Conservation (phyloP, 35 echinoderm and acorn worm species). For the Anneissia japonica region DNA sequence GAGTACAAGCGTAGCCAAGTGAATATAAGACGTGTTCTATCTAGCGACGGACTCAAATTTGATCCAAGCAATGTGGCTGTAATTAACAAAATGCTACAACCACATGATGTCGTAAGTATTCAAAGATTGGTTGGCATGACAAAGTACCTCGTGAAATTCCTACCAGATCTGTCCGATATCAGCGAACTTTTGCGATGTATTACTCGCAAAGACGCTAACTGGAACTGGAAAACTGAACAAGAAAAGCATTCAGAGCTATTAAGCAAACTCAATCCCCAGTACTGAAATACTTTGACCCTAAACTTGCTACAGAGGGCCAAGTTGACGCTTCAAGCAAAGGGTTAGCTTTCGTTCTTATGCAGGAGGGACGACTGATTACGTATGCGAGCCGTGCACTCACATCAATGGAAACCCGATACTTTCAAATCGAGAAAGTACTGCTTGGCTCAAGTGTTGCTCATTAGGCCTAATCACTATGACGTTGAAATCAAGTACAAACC, state of each 20-base stretch:
- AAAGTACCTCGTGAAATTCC: slow-evolving; percentile 25
- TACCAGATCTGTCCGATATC: slow-evolving; percentile 2
- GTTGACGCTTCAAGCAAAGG: slow-evolving; percentile 29
- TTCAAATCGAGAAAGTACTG: slow-evolving; percentile 27
- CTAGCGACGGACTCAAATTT: slow-evolving; percentile 9
- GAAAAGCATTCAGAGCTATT: slow-evolving; percentile 1
- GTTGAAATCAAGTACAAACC: slow-evolving; percentile 27
- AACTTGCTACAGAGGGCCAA: neutral
- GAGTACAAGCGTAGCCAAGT: slow-evolving; percentile 27
- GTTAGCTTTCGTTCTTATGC: slow-evolving; percentile 18
- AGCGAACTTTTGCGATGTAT: slow-evolving; percentile 25
- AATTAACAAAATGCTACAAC: neutral
- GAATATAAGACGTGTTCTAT: slow-evolving; percentile 17
- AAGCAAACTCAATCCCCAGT: slow-evolving; percentile 1
- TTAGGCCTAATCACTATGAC: neutral
- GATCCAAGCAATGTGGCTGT: slow-evolving; percentile 17
- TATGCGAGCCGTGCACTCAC: slow-evolving; percentile 21
- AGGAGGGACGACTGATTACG: slow-evolving; percentile 35
- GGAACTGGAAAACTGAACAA: slow-evolving; percentile 14
- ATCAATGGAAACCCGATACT: neutral
- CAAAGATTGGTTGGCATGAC: slow-evolving; percentile 29
- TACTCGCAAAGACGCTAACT: slow-evolving; percentile 14
- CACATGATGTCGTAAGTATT: neutral
- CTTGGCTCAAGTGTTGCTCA: neutral
- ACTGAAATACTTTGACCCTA: slow-evolving; percentile 10